Evolutionary conservation across 2,888 invertebrate genomes (phyloP).

Genomic region (Tetragonula carbonaria): DNA sequence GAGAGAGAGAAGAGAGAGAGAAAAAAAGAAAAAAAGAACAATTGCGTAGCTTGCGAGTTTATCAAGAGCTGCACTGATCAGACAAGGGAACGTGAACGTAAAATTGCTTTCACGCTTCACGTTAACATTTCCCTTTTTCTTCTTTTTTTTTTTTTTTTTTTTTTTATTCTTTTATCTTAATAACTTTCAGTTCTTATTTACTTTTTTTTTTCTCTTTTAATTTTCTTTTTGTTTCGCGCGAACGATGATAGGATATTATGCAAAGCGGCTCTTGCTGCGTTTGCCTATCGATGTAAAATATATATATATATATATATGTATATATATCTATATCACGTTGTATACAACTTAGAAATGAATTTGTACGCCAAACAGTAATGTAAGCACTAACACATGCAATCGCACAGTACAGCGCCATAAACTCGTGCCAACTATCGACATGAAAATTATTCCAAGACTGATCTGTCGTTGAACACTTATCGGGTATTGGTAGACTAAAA

Average conservation of each 20-base stretch:
- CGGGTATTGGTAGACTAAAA: conserved; percentile 67
- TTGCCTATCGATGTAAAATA: conserved; percentile 63
- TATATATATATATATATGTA: conserved; percentile 47
- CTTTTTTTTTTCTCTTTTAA: background rate
- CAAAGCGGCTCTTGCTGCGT: conserved; percentile 63
- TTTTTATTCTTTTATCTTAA: background rate
- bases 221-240: conserved; percentile 20
- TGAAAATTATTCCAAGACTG: conserved; percentile 70
- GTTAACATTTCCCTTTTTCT: conserved; percentile 12
- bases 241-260: conserved; percentile 48
- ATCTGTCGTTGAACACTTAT: conserved; percentile 72
- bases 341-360: conserved; percentile 64
- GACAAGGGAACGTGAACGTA: conserved; percentile 43
- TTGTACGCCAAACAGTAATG: conserved; percentile 74
- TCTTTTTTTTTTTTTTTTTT: background rate
- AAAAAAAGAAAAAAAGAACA: conserved; percentile 12
- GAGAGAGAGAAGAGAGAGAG: conserved; percentile 17
- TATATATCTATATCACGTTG: conserved; percentile 58
- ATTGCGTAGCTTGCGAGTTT: conserved; percentile 59
- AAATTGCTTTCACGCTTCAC: conserved; percentile 12
- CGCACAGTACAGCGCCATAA: conserved; percentile 78
- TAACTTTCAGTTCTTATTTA: background rate
- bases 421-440: conserved; percentile 81
- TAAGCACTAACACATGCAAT: conserved; percentile 81
- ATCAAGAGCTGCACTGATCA: conserved; percentile 62